Percentiles rank a stretch among this genome's conserved stretches.
Conservation (phyloP, 2,888 invertebrate species). For the Antitype chi region DNA sequence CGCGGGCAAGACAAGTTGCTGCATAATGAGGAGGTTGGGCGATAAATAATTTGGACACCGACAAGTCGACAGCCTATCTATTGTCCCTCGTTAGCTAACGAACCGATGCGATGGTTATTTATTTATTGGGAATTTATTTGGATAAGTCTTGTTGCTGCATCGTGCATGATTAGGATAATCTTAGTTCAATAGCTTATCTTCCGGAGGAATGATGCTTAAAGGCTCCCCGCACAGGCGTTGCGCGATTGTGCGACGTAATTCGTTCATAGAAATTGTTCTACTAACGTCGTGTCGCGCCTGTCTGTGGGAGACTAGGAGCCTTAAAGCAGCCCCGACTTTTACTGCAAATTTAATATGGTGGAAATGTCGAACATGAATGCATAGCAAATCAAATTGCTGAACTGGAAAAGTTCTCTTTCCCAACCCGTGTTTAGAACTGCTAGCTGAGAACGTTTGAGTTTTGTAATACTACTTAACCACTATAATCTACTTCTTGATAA, state of each 20-base stretch:
- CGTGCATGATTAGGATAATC: neutral
- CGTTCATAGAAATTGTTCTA: too few relatives aligned
- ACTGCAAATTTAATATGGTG: neutral
- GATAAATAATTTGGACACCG: slow-evolving; percentile 70
- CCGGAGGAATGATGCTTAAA: neutral
- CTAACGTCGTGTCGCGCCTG: too few relatives aligned
- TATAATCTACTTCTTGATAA: neutral
- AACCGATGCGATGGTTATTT: slow-evolving; percentile 64
- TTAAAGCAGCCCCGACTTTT: neutral
- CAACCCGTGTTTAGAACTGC: neutral
- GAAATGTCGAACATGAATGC: neutral
- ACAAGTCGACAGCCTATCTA: slow-evolving; percentile 68
- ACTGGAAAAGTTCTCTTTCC: neutral
- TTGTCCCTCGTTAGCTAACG: slow-evolving; percentile 70
- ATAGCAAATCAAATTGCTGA: neutral
- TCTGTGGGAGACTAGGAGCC: too few relatives aligned
- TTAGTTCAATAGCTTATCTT: neutral
- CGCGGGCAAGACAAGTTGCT: slow-evolving; percentile 67
- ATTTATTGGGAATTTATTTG: slow-evolving; percentile 59
- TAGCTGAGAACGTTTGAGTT: neutral
- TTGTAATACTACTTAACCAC: neutral
- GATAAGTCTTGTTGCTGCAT: slow-evolving; percentile 9
- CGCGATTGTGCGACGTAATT: too few relatives aligned
- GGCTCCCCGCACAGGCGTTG: too few relatives aligned
- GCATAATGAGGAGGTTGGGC: slow-evolving; percentile 68